A percentile compares a stretch with the other conserved stretches of the same genome.
phyloP scores from a whole-genome alignment of 2,888 invertebrate genomes.

The Trichogramma dendrolimi region DNA sequence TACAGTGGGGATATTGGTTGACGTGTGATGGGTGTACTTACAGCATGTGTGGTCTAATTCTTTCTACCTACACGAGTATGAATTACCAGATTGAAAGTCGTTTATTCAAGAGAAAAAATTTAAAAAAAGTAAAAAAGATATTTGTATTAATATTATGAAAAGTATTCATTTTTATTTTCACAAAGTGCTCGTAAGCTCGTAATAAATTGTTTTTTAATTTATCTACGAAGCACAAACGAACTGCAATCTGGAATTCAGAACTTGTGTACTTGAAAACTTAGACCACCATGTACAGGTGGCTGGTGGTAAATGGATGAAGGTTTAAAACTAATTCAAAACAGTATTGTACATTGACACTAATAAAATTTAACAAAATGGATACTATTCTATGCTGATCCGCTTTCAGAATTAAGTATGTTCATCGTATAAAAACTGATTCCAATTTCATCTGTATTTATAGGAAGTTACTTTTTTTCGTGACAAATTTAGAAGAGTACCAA shows the following conservation, averaged over 20 bases:
- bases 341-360: slow-evolving; percentile 42
- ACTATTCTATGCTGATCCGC: slow-evolving; percentile 10
- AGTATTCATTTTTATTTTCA: slow-evolving; percentile 6
- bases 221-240: slow-evolving; percentile 10
- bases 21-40: slow-evolving; percentile 78
- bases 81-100: neutral
- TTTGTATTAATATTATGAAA: neutral
- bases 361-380: slow-evolving; percentile 36
- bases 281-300: slow-evolving; percentile 33
- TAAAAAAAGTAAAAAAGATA: neutral
- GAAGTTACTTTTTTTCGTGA: slow-evolving; percentile 12
- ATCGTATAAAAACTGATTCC: slow-evolving; percentile 8
- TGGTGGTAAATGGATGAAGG: slow-evolving; percentile 41
- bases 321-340: slow-evolving; percentile 40
- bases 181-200: neutral
- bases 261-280: slow-evolving; percentile 34
- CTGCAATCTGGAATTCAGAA: slow-evolving; percentile 16
- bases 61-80: slow-evolving; percentile 38
- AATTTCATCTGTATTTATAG: slow-evolving; percentile 7
- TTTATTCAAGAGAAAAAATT: neutral
- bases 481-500: neutral
- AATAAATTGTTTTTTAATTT: neutral
- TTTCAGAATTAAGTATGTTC: slow-evolving; percentile 9
- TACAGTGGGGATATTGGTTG: slow-evolving; percentile 65
- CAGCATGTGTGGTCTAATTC: slow-evolving; percentile 72